These are phyloP conservation scores for Sphaerophoria rueppellii DNA, from an alignment of 2,888 invertebrate species.

Conservation along the genomic window DNA sequence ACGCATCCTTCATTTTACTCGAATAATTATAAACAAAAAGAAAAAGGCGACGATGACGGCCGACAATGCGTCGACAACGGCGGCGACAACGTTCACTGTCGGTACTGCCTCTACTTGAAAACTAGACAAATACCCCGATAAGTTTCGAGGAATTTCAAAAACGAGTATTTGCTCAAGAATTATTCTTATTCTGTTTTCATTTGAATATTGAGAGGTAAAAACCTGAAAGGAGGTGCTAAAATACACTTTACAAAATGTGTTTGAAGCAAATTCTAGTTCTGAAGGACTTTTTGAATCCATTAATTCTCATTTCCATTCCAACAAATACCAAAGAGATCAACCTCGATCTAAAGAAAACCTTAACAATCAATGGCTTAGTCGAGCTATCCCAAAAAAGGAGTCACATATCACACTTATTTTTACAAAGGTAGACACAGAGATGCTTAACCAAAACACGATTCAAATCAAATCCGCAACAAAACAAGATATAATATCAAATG, in stretches of 20 bases:
- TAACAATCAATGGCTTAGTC: too few relatives aligned
- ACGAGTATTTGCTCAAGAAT: not conserved
- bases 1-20: constrained; percentile 19
- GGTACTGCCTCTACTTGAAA: constrained; percentile 14
- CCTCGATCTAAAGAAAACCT: too few relatives aligned
- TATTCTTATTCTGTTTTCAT: not conserved
- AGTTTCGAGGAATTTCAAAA: constrained; percentile 21
- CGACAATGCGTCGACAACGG: not conserved
- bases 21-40: not conserved
- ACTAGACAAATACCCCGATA: constrained; percentile 33
- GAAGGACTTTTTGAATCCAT: not conserved
- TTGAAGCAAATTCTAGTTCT: not conserved
- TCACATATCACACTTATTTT: not conserved
- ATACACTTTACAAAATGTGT: not conserved
- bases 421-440: not conserved
- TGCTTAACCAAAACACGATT: not conserved
- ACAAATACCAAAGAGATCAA: too few relatives aligned
- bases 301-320: too few relatives aligned
- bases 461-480: constrained; percentile 9
- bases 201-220: not conserved
- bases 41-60: constrained; percentile 9
- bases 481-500: constrained; percentile 30
- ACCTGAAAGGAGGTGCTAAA: not conserved
- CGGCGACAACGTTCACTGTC: not conserved
- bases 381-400: too few relatives aligned